Evolutionary conservation across 1,140 invertebrate species (phyloP).

Genomic region (Dermatophagoides farinae): DNA sequence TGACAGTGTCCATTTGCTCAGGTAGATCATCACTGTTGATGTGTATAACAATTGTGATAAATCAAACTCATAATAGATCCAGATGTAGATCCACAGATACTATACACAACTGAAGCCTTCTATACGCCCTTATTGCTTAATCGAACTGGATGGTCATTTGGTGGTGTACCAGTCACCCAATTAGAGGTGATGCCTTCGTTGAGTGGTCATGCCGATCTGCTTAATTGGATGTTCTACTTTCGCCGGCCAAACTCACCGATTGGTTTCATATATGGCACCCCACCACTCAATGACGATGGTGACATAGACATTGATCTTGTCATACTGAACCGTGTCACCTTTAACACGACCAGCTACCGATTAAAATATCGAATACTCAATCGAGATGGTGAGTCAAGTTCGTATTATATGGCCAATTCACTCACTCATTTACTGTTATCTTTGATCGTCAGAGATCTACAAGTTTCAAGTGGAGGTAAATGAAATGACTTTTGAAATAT

Average conservation of each 20-base stretch:
- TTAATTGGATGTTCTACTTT: constrained; percentile 53
- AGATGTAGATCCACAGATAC: not conserved
- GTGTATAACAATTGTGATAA: too few species aligned
- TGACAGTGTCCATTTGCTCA: not conserved
- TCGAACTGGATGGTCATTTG: constrained; percentile 6
- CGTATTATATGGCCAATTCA: not conserved
- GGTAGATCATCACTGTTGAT: not conserved
- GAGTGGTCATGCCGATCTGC: constrained; percentile 50
- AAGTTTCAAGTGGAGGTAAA: constrained; percentile 11
- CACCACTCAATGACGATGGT: constrained; percentile 9
- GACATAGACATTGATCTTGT: constrained; percentile 31
- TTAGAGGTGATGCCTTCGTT: constrained; percentile 44
- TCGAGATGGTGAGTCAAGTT: constrained; percentile 16
- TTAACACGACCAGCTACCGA: constrained; percentile 40
- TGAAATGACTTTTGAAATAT: not conserved
- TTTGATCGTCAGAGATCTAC: not conserved
- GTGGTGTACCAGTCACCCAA: constrained; percentile 26
- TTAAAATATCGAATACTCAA: constrained; percentile 13
- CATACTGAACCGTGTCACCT: constrained; percentile 49
- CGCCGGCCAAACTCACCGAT: constrained; percentile 5
- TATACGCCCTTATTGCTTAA: constrained; percentile 9
- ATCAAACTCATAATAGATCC: not conserved
- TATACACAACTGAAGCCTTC: constrained; percentile 17
- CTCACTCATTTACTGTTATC: not conserved
- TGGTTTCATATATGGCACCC: constrained; percentile 19